A percentile compares a stretch with the other conserved stretches of the same genome.
Evolutionary conservation across 2,888 invertebrate species (phyloP).

Genomic region (Aricia artaxerxes): DNA sequence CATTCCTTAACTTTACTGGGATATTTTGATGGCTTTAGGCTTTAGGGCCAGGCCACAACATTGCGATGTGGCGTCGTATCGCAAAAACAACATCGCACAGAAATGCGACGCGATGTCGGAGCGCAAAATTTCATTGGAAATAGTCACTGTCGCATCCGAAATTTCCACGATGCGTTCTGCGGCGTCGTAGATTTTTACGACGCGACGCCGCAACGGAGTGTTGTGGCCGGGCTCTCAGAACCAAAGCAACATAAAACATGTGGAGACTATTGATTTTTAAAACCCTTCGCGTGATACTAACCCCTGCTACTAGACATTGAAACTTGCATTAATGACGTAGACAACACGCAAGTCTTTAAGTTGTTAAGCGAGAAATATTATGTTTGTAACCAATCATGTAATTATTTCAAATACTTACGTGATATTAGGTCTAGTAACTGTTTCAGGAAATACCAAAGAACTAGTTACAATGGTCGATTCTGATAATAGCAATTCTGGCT

Average conservation of each 20-base stretch:
- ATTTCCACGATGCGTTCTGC: too few species aligned
- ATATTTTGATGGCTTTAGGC: too few species aligned
- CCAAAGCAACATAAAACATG: not conserved
- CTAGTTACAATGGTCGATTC: not conserved
- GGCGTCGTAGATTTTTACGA: too few species aligned
- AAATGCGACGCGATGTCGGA: too few species aligned
- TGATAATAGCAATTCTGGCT: not conserved
- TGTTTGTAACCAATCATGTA: not conserved
- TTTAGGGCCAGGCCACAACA: too few species aligned
- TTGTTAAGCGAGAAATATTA: not conserved
- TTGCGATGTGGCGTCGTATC: too few species aligned
- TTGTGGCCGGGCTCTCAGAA: not conserved
- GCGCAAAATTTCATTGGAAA: too few species aligned
- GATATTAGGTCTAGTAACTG: not conserved
- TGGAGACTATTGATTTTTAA: conserved; percentile 4
- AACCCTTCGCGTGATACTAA: conserved; percentile 34
- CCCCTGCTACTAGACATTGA: conserved; percentile 25
- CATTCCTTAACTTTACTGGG: not conserved
- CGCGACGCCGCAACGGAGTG: too few species aligned
- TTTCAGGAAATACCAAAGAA: not conserved
- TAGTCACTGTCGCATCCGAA: too few species aligned
- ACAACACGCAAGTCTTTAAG: conserved; percentile 14
- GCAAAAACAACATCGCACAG: too few species aligned
- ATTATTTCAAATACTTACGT: not conserved
- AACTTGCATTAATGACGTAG: not conserved